Evolutionary conservation across 2,797 vertebrate genomes (phyloP).

Genomic region (Pantherophis vulpinus): DNA sequence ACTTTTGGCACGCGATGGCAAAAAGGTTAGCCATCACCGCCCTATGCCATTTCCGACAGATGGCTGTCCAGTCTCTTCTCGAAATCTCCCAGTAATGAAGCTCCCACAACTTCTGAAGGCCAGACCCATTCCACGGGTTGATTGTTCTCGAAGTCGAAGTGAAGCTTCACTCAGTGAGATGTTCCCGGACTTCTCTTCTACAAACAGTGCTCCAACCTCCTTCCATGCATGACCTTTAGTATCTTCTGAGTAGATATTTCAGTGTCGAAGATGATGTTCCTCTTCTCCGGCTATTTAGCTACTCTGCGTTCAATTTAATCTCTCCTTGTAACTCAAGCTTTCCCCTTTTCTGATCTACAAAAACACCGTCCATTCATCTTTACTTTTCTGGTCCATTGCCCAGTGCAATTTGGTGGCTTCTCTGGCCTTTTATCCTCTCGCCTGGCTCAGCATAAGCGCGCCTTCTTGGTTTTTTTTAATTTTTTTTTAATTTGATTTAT

Average conservation of each 20-base stretch:
- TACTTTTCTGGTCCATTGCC: slow-evolving; percentile 25
- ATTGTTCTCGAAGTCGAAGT: neutral
- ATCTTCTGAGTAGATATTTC: neutral
- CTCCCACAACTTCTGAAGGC: too few species aligned
- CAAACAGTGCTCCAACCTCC: too few species aligned
- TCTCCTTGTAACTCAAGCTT: slow-evolving; percentile 8
- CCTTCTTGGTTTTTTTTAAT: neutral
- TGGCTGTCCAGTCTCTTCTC: too few species aligned
- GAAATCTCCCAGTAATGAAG: too few species aligned
- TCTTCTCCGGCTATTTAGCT: neutral
- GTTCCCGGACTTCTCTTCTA: neutral
- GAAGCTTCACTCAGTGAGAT: neutral
- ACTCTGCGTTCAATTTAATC: slow-evolving; percentile 6
- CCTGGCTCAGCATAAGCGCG: neutral
- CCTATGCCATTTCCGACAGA: too few species aligned
- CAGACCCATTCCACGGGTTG: too few species aligned
- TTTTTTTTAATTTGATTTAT: too few species aligned
- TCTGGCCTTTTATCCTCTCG: slow-evolving; percentile 12
- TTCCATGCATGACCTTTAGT: neutral
- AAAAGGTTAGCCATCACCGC: too few species aligned
- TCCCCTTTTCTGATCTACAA: neutral
- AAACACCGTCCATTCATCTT: neutral
- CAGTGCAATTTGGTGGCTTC: slow-evolving; percentile 14
- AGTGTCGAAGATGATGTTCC: too few species aligned
- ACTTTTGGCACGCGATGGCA: too few species aligned